Conservation (phyloP, 2,113 vertebrate species). For the Alethe diademata region DNA sequence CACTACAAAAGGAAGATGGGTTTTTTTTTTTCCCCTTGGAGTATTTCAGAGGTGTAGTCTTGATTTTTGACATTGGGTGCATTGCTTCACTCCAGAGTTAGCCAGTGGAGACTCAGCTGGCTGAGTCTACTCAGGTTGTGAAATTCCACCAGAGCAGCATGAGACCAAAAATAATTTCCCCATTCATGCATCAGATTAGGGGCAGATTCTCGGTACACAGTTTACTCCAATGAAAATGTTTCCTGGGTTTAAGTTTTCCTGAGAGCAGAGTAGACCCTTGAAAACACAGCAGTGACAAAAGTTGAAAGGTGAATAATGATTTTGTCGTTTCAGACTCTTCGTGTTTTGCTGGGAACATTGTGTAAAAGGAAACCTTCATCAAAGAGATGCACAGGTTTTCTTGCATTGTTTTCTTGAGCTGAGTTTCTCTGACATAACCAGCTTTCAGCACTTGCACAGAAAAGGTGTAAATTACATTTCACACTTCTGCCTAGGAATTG, state of each 20-base stretch:
- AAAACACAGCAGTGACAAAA: not conserved
- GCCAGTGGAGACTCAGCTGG: not conserved
- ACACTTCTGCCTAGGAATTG: not conserved
- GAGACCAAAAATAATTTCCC: not conserved
- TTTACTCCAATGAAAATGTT: not conserved
- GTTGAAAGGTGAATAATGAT: not conserved
- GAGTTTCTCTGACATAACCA: not conserved
- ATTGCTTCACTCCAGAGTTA: not conserved
- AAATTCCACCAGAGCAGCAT: not conserved
- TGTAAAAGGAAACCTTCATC: not conserved
- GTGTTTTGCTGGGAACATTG: not conserved
- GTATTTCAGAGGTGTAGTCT: not conserved
- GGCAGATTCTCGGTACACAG: not conserved
- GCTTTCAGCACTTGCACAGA: not conserved
- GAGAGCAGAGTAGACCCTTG: not conserved
- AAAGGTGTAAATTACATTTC: slow-evolving; percentile 58
- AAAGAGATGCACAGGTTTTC: not conserved
- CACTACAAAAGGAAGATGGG: not conserved
- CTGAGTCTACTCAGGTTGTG: not conserved
- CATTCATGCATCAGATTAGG: not conserved
- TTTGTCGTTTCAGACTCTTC: not conserved
- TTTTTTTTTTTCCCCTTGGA: not conserved
- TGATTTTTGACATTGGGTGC: not conserved
- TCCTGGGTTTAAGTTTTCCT: not conserved
- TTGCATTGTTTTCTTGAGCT: not conserved